Base-by-base conservation (phyloP, 2,888 invertebrate species). In the Brachyptera risi region DNA sequence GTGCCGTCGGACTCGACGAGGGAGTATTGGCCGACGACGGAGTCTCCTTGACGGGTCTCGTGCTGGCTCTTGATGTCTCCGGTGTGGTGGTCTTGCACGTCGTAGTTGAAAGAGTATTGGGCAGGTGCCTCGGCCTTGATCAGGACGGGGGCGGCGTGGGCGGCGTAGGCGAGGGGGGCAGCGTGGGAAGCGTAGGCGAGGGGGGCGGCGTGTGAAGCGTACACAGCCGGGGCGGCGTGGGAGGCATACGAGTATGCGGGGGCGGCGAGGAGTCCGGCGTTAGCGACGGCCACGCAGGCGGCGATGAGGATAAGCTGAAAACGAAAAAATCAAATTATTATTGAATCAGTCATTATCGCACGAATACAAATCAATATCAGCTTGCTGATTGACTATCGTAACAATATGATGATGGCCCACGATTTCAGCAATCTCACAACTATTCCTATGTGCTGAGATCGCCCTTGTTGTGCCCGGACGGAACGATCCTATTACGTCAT, bases 81-180 rank as follows among this genome's bases (percentile, higher is more conserved):
- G 47, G 47, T 47, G 47, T 47, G 47, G 67, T 75, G 85, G 77
- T 80, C 85, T 75, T 76, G 81, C 74, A 78, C 71, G 56, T 75
- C 71, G 67, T 79, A 80, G 1, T 77, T 76, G 66, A 77, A 79
- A 63, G 75, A 77, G 68, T 79, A 79, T 59, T 79, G 17, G n/a
- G 40, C 17, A 40, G 40, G 40, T 17, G 40, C n/a, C 3, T 17
- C 42, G 19, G 4, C 11, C 19, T 42, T 17, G 42, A 19, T 19
- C 7, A 21, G 19, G 2, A 42, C 19, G 17, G 42, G 42, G 17
- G 42, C 42, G 11, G 42, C 42, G 3, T 19, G 19, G 19, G 17
- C 21, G 5, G 42, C 42, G 42, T 42, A 42, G 42, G 21, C 42
- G 42, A 21, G 42, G 42, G 42, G 19, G 42, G 42, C 42, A 21